Conservation (phyloP, 2,113 vertebrate genomes). For the Aptenodytes forsteri region DNA sequence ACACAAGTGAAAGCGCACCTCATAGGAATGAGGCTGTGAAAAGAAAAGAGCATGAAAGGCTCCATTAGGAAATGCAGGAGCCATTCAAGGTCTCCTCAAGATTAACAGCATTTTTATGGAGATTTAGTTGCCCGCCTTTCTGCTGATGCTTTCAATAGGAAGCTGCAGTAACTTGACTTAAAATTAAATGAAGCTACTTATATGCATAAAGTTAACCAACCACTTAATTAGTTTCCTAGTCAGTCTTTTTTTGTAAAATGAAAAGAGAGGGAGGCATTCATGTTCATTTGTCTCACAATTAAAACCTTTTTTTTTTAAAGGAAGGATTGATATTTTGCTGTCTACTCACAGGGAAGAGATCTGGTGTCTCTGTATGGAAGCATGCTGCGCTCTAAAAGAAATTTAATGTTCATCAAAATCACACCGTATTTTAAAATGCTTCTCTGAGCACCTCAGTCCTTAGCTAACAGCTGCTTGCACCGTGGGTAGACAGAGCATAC, state of each 20-base stretch:
- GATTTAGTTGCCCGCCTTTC: background rate
- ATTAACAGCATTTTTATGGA: background rate
- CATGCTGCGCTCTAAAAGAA: background rate
- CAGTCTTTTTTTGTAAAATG: background rate
- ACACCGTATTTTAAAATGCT: background rate
- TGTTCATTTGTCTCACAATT: background rate
- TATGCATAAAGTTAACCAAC: constrained; percentile 3
- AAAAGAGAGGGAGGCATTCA: background rate
- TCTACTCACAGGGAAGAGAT: background rate
- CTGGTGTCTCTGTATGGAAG: background rate
- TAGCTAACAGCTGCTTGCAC: background rate
- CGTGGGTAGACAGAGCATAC: background rate
- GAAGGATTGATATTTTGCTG: background rate
- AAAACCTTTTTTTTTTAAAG: background rate
- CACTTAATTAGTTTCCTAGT: constrained; percentile 11
- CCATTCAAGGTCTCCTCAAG: background rate
- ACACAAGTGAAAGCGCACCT: background rate
- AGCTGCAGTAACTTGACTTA: background rate
- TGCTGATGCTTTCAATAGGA: background rate
- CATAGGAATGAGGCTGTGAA: background rate
- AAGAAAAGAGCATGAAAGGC: background rate
- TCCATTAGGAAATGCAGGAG: background rate
- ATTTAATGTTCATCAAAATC: background rate
- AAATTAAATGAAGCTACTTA: constrained; percentile 2
- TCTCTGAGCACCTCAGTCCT: background rate